These are phyloP conservation scores for Pseudolaguvia tuberculata DNA, from an alignment of 2,113 vertebrate species.

Conservation along the genomic window DNA sequence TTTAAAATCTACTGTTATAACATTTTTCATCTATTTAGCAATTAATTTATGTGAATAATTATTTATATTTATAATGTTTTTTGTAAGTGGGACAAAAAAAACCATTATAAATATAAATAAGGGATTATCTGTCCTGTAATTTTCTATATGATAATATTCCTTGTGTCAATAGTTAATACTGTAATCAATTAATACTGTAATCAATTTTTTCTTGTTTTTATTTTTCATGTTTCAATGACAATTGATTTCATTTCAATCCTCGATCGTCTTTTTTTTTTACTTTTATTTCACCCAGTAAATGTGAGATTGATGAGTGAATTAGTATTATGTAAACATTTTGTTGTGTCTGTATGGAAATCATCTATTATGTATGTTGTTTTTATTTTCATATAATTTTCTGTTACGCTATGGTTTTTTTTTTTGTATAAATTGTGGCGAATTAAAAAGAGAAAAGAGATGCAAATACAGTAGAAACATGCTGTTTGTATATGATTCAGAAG, in stretches of 20 bases:
- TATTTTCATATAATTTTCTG: neutral
- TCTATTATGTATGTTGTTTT: neutral
- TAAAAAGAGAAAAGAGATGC: neutral
- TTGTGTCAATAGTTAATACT: neutral
- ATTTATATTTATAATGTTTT: neutral
- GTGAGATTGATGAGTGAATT: neutral
- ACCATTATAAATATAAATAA: too few relatives aligned
- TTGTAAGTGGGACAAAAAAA: neutral
- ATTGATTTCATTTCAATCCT: neutral
- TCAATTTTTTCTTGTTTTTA: neutral
- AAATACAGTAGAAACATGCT: neutral
- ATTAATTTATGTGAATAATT: neutral
- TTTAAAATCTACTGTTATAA: neutral
- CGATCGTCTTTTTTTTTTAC: neutral
- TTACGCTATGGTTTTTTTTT: neutral
- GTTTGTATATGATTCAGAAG: conserved; percentile 6
- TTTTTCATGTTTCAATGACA: neutral
- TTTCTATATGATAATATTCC: neutral
- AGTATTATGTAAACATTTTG: neutral
- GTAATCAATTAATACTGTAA: neutral
- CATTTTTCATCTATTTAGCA: neutral
- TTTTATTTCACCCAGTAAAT: neutral
- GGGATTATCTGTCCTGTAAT: neutral
- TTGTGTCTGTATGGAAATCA: neutral
- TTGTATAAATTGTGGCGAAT: neutral